Evolutionary conservation across 2,797 vertebrate genomes (phyloP), one percentile per base, ranked within the genome.

Genomic region (Salarias fasciatus): DNA sequence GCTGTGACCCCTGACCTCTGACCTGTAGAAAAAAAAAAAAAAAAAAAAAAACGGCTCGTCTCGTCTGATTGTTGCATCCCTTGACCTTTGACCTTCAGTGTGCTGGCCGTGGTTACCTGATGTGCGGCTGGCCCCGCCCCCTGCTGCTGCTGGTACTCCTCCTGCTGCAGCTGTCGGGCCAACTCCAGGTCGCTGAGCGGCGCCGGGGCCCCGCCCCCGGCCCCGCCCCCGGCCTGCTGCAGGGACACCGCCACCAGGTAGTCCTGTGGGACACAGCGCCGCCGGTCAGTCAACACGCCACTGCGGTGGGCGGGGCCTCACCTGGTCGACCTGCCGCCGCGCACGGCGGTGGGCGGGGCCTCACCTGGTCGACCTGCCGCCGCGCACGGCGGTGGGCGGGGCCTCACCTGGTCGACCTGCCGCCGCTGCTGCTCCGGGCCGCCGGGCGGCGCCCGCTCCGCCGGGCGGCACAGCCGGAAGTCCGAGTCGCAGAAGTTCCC

Each of bases 401-500:
- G 18, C 18, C 72, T 71, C 56, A 65, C 56, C 95, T 97, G 97
- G 79, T 97, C 95, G 10, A 96, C 93, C 87, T 97, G 96, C 49
- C 89, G 84, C 89, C 3, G 18, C 18, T 94, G 95, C 77, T 92
- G 92, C 51, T 90, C 84, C 70, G 89, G 91, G 1, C 49, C 28
- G 0, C 72, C 59, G n/a, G 28, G 6, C 35, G 31, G 6, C 36
- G 79, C 9, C 69, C 89, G 91, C 86, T 93, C 94, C 2, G 76
- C 85, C 0, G 92, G 77, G 3, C 93, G 95, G 57, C 94, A 95
- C 44, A 98, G 90, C 11, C 94, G 91, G 67, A 99, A 98, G 0
- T 96, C 84, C 0, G 95, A 91, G 83, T 98, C 93, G 0, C 97
- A 98, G 80, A 99, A 98, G 90, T 97, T 95, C 28, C 97, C 95